Base-by-base conservation (phyloP, 1,140 invertebrate genomes). In the Lepidurus arcticus region DNA sequence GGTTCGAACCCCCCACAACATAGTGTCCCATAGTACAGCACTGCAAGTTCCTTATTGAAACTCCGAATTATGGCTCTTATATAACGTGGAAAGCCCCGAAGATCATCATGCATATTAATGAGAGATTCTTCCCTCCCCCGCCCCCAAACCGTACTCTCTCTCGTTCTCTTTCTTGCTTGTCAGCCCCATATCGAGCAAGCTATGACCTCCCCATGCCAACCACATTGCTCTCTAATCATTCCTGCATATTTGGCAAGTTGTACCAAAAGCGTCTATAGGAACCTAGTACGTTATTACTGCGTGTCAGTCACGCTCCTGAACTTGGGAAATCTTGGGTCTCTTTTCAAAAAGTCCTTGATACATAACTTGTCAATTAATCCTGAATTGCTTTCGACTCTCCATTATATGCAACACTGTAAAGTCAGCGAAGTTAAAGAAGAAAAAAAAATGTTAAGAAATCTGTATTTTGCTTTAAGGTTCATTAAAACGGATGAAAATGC, bases 61-160 rank as follows among this genome's bases (percentile, higher is more conserved):
- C 16, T 21, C 53, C 9, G n/a, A 65, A 65, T 65, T 21, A 65
- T 65, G n/a, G 13, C n/a, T 21, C 53, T 65, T 21, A 65, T 21
- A 65, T 65, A 13, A 65, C 21, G 53, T 65, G 53, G 16, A 34
- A 65, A 65, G 53, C 53, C 53, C 45, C 53, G 16, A 65, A 65
- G 53, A 65, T 65, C 53, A 65, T 21, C 53, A 65, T 65, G 53
- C 53, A 65, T 65, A 65, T 65, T 65, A 65, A 65, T 65, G n/a
- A 65, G 53, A 21, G 53, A 4, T 34, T 34, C 34, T 10, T 9
- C 53, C 53, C 53, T 13, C 53, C 6, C 53, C 53, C 53, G 53
- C 53, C 53, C 47, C 53, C 34, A 34, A 34, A 34, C 34, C 34
- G 34, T 34, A 3, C 34, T 34, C 34, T 34, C 47, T 65, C 16